Conservation (phyloP, 2,888 invertebrate species). For the Plusia festucae region DNA sequence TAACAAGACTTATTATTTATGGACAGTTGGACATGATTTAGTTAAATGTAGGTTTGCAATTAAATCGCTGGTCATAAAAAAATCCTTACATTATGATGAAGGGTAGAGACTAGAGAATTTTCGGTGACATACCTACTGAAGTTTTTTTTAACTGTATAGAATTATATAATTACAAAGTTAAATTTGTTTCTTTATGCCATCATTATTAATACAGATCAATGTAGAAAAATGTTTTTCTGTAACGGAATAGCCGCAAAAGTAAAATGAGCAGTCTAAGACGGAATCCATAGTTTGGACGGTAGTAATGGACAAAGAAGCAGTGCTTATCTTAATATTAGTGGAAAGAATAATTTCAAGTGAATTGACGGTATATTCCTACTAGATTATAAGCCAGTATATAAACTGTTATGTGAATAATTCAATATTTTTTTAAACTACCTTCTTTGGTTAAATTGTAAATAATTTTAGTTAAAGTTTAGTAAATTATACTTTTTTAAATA, state of each 20-base stretch:
- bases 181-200: too few relatives aligned
- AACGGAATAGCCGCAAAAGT: slow-evolving; percentile 21
- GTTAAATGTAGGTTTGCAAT: background rate
- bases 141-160: too few relatives aligned
- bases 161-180: too few relatives aligned
- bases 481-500: background rate
- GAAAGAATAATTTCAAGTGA: slow-evolving; percentile 36
- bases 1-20: background rate
- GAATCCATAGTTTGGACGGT: slow-evolving; percentile 79
- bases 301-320: slow-evolving; percentile 75
- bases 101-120: too few relatives aligned
- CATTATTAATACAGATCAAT: too few relatives aligned
- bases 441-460: slow-evolving; percentile 23
- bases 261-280: slow-evolving; percentile 74
- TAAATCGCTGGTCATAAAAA: background rate
- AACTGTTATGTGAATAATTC: background rate
- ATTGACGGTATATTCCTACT: slow-evolving; percentile 47
- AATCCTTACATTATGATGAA: background rate
- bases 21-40: background rate
- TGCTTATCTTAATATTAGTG: slow-evolving; percentile 62
- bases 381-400: slow-evolving; percentile 3
- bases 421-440: background rate
- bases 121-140: too few relatives aligned
- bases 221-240: too few relatives aligned
- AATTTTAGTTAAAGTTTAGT: slow-evolving; percentile 3